These are phyloP conservation scores for Narcine bancroftii DNA, from an alignment of 2,113 vertebrate genomes.

Conservation along the genomic window DNA sequence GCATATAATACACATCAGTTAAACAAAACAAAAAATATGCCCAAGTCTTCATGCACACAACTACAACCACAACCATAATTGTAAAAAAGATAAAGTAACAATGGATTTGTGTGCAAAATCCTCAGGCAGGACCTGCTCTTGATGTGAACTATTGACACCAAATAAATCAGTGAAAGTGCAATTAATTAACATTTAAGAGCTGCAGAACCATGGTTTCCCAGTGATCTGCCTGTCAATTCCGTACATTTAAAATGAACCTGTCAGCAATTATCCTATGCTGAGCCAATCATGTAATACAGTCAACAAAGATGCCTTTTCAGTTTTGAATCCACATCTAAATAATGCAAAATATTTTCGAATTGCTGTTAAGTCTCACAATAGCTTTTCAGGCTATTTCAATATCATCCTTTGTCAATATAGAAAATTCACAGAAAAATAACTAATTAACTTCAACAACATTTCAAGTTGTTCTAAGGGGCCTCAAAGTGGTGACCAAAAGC, in stretches of 20 bases:
- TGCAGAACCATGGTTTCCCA: background rate
- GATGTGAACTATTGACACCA: background rate
- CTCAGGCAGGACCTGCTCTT: background rate
- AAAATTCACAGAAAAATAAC: background rate
- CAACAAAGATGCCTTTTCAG: background rate
- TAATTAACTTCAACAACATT: background rate
- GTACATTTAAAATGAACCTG: conserved; percentile 2
- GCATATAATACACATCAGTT: background rate
- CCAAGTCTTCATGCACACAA: background rate
- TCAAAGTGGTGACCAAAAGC: background rate
- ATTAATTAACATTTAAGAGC: conserved; percentile 24
- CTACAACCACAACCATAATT: too few relatives aligned
- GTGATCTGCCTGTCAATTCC: background rate
- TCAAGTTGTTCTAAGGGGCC: background rate
- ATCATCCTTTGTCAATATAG: background rate
- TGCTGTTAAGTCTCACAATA: background rate
- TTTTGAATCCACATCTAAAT: conserved; percentile 2
- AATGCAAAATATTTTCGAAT: background rate
- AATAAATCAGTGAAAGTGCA: background rate
- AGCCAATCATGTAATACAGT: background rate
- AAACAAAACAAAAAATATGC: background rate
- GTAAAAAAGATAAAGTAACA: background rate
- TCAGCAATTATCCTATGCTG: background rate
- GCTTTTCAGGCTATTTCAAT: background rate
- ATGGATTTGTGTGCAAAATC: background rate